Evolutionary conservation across 2,888 invertebrate species (phyloP), one percentile per base, ranked within the genome.

Genomic region (Prenolepis imparis): DNA sequence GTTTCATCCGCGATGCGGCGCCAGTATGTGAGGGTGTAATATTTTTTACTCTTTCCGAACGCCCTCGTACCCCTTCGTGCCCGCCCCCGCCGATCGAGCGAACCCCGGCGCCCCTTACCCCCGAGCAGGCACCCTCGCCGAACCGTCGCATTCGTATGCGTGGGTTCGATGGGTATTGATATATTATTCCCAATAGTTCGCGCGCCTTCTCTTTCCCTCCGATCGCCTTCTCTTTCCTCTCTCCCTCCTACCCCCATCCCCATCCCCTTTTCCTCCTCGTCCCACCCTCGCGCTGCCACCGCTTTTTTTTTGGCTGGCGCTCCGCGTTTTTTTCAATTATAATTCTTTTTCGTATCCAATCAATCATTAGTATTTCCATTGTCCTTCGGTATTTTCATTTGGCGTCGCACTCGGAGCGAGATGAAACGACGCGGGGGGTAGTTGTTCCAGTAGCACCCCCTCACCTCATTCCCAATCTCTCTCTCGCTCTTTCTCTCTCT

Each of bases 311-410:
- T 89, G 90, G 89, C 91, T 90, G 91, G 91, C 92, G 92, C 92
- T 91, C 93, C 91, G 92, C 93, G 93, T 94, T 94, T 94, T 94
- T 94, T 94, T 94, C 94, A 94, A 94, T 94, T 94, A 94, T 94
- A 94, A 94, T 94, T 94, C 94, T 94, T 94, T 94, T 94, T 94
- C 94, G 94, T 94, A 94, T 94, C 94, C 94, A 94, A 94, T 94
- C 94, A 94, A 94, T 94, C 94, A 94, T 94, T 94, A 94, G 94
- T 94, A 94, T 94, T 94, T 94, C 94, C 94, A 94, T 94, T 94
- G 94, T 94, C 94, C 94, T 94, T 94, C 94, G 94, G 94, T 94
- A 94, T 94, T 94, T 94, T 94, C 94, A 94, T 94, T 94, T 94
- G 94, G 93, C 93, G 92, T 93, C 92, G 92, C 92, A 92, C 91